Percentiles rank a stretch among this genome's conserved stretches.
Evolutionary conservation across 2,888 invertebrate genomes (phyloP).

Genomic region (Trachelus iudaicus): DNA sequence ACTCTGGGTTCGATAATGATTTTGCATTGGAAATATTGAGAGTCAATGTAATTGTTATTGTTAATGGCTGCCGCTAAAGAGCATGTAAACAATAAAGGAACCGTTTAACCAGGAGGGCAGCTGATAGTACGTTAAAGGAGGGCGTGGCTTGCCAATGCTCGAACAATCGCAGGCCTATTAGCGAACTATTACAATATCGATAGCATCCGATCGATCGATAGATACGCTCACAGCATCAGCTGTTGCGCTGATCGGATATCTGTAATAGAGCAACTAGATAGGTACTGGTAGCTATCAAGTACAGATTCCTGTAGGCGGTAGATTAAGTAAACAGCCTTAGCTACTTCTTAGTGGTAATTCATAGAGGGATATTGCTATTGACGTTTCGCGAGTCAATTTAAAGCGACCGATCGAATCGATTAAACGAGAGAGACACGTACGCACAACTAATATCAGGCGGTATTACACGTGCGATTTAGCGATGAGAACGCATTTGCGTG

Average conservation of each 20-base stretch:
- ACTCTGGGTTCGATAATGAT: background rate
- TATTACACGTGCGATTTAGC: slow-evolving; percentile 29
- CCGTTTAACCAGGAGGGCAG: background rate
- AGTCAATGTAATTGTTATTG: background rate
- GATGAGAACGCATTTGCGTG: slow-evolving; percentile 26
- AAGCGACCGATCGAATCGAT: background rate
- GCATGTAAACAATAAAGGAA: background rate
- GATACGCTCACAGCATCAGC: slow-evolving; percentile 48
- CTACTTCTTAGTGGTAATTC: background rate
- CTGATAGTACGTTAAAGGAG: background rate
- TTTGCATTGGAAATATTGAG: background rate
- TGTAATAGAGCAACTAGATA: slow-evolving; percentile 2
- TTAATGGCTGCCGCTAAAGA: background rate
- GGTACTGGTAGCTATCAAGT: background rate
- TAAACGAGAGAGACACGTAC: background rate
- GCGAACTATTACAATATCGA: slow-evolving; percentile 54
- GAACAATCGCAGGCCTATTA: slow-evolving; percentile 54
- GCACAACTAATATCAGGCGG: background rate
- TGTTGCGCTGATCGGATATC: slow-evolving; percentile 40
- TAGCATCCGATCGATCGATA: slow-evolving; percentile 47
- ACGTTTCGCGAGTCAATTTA: background rate
- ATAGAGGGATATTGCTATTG: background rate
- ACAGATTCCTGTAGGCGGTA: background rate
- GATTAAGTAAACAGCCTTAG: background rate
- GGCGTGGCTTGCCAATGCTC: slow-evolving; percentile 28